These are phyloP conservation scores for Nannospalax galili DNA, from an alignment of 2,113 vertebrate genomes.

Conservation along the genomic window DNA sequence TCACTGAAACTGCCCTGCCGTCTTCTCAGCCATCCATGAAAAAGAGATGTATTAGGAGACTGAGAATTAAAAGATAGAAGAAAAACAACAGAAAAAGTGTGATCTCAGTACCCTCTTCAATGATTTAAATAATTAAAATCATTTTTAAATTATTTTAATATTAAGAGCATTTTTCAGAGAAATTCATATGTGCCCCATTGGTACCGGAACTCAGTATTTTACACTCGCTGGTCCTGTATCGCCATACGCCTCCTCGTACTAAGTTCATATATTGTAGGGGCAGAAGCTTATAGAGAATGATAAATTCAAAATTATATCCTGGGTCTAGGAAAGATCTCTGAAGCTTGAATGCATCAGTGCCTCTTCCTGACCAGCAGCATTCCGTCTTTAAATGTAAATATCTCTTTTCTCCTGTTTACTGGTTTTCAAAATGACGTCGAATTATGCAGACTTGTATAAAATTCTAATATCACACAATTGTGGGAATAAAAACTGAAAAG, in stretches of 20 bases:
- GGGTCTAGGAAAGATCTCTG: background rate
- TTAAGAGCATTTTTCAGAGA: no score
- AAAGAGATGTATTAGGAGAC: conserved; percentile 13
- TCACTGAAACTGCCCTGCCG: conserved; percentile 53
- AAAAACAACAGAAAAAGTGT: no score
- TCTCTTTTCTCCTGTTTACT: background rate
- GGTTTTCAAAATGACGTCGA: conserved; percentile 22
- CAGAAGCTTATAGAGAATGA: background rate
- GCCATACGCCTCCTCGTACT: background rate
- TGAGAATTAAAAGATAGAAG: background rate
- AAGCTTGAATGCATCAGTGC: background rate
- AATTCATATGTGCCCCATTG: no score
- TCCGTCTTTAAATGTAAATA: background rate
- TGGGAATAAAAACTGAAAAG: conserved; percentile 25
- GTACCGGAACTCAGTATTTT: background rate
- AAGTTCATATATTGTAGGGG: background rate
- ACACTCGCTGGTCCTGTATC: background rate
- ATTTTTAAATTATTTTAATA: background rate
- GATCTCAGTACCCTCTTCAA: no score
- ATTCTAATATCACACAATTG: background rate
- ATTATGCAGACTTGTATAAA: background rate
- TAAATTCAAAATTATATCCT: background rate
- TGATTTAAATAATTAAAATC: no score
- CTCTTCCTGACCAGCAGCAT: background rate
- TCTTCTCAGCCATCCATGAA: background rate